Percentiles rank a stretch among this genome's conserved stretches.
These are phyloP conservation scores for Alviniconcha strummeri DNA, from an alignment of 2,888 invertebrate species.

Conservation along the genomic window DNA sequence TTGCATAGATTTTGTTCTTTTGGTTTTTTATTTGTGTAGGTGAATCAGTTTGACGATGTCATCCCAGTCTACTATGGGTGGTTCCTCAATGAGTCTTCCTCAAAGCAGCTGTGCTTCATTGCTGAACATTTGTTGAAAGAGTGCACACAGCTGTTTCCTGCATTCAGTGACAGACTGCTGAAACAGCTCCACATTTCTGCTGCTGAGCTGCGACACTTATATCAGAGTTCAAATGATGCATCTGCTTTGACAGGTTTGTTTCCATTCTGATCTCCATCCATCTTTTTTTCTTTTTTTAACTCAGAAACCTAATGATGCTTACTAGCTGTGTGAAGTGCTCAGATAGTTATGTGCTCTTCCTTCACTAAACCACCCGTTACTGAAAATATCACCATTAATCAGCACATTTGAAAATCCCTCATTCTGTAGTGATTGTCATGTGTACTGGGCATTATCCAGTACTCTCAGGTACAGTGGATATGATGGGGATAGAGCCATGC, in stretches of 20 bases:
- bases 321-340: too few species aligned
- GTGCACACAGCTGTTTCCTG: conserved; percentile 43
- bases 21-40: not conserved
- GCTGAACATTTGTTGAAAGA: conserved; percentile 46
- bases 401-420: too few species aligned
- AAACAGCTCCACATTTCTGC: conserved; percentile 26
- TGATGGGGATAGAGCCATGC: too few species aligned
- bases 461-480: too few species aligned
- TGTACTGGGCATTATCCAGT: too few species aligned
- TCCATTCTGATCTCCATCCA: not conserved
- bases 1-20: too few species aligned
- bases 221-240: not conserved
- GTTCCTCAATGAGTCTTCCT: conserved; percentile 61
- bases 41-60: conserved; percentile 53
- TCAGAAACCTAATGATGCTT: too few species aligned
- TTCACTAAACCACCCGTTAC: too few species aligned
- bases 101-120: conserved; percentile 45
- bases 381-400: too few species aligned
- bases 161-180: conserved; percentile 30
- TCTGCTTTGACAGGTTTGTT: not conserved
- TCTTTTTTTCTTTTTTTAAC: too few species aligned
- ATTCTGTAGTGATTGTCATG: too few species aligned
- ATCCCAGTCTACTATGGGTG: conserved; percentile 69
- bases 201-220: not conserved
- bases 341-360: too few species aligned